These are phyloP conservation scores for Teleiodes luculella DNA, from an alignment of 2,888 invertebrate species.

Conservation along the genomic window DNA sequence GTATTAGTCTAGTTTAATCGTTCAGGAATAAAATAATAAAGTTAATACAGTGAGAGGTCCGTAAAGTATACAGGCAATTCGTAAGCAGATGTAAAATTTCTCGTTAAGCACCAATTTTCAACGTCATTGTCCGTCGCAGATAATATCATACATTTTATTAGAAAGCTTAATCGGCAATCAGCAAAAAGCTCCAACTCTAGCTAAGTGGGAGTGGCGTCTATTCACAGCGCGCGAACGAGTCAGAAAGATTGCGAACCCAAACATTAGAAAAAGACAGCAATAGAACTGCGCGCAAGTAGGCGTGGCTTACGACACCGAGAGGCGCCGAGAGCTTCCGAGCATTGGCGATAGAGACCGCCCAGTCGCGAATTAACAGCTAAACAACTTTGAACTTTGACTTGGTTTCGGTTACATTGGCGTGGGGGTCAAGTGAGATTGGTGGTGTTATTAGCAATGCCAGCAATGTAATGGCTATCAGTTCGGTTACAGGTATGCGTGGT, in stretches of 20 bases:
- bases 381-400: slow-evolving; percentile 44
- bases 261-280: slow-evolving; percentile 44
- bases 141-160: slow-evolving; percentile 50
- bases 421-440: slow-evolving; percentile 32
- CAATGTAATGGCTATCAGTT: slow-evolving; percentile 47
- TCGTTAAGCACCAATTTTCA: not conserved
- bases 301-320: slow-evolving; percentile 54
- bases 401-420: not conserved
- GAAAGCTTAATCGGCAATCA: slow-evolving; percentile 68
- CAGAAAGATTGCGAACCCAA: slow-evolving; percentile 30
- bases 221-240: slow-evolving; percentile 42
- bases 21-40: not conserved
- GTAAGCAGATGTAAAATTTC: not conserved
- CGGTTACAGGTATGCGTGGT: slow-evolving; percentile 41
- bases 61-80: not conserved
- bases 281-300: slow-evolving; percentile 49
- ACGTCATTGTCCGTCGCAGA: slow-evolving; percentile 26
- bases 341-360: slow-evolving; percentile 62
- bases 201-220: slow-evolving; percentile 59
- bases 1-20: too few species aligned
- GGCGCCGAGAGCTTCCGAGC: slow-evolving; percentile 56
- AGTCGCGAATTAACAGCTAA: slow-evolving; percentile 45
- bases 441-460: slow-evolving; percentile 41
- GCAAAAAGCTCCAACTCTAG: slow-evolving; percentile 63
- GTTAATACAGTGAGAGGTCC: not conserved